phyloP scores from a whole-genome alignment of 1,140 invertebrate genomes.

The Bombyx mandarina region DNA sequence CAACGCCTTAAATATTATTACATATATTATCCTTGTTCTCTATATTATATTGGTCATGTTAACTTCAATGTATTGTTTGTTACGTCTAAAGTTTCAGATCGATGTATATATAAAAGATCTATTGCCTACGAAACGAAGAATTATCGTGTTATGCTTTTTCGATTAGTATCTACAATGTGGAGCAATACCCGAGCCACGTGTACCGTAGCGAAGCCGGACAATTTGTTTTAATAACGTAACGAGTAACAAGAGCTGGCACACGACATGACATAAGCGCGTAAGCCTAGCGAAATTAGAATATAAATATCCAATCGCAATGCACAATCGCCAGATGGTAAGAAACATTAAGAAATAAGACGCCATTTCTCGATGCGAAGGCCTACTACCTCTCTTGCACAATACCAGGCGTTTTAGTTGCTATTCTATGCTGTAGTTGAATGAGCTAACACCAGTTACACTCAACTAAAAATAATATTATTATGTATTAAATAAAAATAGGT shows the following conservation, averaged over 20 bases:
- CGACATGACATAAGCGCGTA: constrained; percentile 12
- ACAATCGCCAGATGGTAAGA: constrained; percentile 54
- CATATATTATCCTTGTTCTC: too few relatives aligned
- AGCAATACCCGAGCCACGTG: too few relatives aligned
- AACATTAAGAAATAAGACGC: constrained; percentile 49
- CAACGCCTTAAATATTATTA: constrained; percentile 11
- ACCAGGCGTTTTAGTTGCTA: constrained; percentile 20
- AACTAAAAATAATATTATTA: too few relatives aligned
- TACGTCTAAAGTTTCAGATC: too few relatives aligned
- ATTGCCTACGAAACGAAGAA: too few relatives aligned
- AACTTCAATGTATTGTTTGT: too few relatives aligned
- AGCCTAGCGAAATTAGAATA: constrained; percentile 32
- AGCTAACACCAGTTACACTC: too few relatives aligned
- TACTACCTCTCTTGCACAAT: constrained; percentile 62
- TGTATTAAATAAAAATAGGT: too few relatives aligned
- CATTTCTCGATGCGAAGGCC: constrained; percentile 60
- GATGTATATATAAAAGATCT: too few relatives aligned
- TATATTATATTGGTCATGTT: too few relatives aligned
- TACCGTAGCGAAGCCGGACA: not conserved
- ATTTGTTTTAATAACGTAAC: constrained; percentile 3
- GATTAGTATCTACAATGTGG: too few relatives aligned
- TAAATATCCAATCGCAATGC: constrained; percentile 25
- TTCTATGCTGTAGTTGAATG: constrained; percentile 9
- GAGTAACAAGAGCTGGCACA: constrained; percentile 3
- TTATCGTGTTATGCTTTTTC: too few relatives aligned